Conservation (phyloP, 1,140 invertebrate genomes). For the Tetraneura akinire region DNA sequence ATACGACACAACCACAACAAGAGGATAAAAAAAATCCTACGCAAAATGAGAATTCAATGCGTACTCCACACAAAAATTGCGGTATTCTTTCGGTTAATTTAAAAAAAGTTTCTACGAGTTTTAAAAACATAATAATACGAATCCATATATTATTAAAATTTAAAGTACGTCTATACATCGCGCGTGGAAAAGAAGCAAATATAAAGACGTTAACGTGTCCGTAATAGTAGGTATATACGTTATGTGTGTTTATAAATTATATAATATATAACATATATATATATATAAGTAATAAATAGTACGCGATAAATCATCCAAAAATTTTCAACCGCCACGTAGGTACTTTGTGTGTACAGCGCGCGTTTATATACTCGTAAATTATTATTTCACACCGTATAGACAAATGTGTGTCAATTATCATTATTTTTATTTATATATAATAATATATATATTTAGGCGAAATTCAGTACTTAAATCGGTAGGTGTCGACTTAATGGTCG, state of each 20-base stretch:
- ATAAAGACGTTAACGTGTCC: neutral
- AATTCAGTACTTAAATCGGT: constrained; percentile 32
- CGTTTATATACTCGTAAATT: constrained; percentile 5
- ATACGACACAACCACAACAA: neutral
- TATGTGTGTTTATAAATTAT: neutral
- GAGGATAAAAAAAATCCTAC: constrained; percentile 23
- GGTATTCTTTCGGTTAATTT: constrained; percentile 18
- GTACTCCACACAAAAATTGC: neutral
- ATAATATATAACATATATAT: too few species aligned
- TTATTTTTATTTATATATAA: neutral
- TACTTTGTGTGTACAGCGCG: neutral
- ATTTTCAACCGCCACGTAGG: constrained; percentile 23
- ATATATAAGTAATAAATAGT: neutral
- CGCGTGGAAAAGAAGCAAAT: neutral
- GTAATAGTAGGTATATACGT: too few species aligned
- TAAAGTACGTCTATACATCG: too few species aligned
- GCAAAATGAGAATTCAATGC: constrained; percentile 31
- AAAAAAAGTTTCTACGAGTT: neutral
- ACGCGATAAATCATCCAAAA: constrained; percentile 45
- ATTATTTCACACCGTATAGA: constrained; percentile 33
- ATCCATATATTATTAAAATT: neutral
- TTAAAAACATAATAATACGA: constrained; percentile 4
- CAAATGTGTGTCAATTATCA: constrained; percentile 48
- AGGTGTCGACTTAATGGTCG: constrained; percentile 43
- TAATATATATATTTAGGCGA: constrained; percentile 5